phyloP scores from a whole-genome alignment of 2,797 vertebrate species.

The Brotula barbata region DNA sequence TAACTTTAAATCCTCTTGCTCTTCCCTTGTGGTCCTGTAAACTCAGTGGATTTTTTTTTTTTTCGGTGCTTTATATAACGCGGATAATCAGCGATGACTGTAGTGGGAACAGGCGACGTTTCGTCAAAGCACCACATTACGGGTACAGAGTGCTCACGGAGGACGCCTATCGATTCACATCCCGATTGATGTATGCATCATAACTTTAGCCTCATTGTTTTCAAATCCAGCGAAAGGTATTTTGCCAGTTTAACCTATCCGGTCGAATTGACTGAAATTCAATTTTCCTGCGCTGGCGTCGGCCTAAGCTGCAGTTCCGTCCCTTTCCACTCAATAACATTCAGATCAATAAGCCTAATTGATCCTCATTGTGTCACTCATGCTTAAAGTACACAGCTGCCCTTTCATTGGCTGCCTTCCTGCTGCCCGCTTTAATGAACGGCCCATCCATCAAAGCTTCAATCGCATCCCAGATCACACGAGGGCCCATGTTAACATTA shows the following conservation, averaged over 20 bases:
- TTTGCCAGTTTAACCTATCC: conserved; percentile 17
- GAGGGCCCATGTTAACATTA: conserved; percentile 72
- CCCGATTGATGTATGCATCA: conserved; percentile 32
- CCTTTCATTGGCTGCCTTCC: conserved; percentile 63
- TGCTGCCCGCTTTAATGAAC: conserved; percentile 69
- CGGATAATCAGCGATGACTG: conserved; percentile 51
- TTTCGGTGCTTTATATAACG: conserved; percentile 69
- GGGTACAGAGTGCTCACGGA: conserved; percentile 80
- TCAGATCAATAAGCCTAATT: conserved; percentile 79
- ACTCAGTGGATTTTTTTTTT: conserved; percentile 64
- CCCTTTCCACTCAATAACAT: conserved; percentile 71
- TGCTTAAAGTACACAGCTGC: conserved; percentile 69
- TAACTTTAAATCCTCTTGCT: conserved; percentile 50
- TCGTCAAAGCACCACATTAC: conserved; percentile 83
- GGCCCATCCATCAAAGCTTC: conserved; percentile 70
- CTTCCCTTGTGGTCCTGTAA: conserved; percentile 50
- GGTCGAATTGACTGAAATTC: conserved; percentile 33
- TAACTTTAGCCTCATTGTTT: conserved; percentile 27
- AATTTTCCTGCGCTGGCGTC: conserved; percentile 26
- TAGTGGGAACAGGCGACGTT: conserved; percentile 31
- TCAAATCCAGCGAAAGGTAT: conserved; percentile 12
- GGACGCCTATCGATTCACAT: conserved; percentile 32
- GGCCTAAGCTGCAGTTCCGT: conserved; percentile 44
- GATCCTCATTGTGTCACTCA: conserved; percentile 76
- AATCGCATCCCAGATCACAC: conserved; percentile 59